phyloP scores from a whole-genome alignment of 1,140 invertebrate genomes.

The Brachionus angularis region DNA sequence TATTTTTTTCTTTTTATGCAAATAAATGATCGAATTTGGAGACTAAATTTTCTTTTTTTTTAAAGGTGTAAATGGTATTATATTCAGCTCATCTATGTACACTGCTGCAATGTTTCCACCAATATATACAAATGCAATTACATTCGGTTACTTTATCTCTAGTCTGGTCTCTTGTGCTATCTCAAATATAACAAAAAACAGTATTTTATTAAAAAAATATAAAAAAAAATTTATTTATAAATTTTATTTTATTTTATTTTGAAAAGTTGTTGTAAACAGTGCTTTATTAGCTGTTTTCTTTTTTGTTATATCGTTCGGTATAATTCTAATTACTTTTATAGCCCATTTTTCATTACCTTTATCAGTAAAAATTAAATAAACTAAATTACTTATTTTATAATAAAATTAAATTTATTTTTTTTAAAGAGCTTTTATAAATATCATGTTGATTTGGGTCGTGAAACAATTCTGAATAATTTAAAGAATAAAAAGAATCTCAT shows the following conservation, averaged over 20 bases:
- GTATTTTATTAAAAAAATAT: not conserved
- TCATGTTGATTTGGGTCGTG: slow-evolving; percentile 18
- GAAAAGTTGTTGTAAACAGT: slow-evolving; percentile 13
- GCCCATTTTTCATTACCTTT: slow-evolving; percentile 39
- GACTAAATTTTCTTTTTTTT: not conserved
- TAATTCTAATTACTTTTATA: slow-evolving; percentile 27
- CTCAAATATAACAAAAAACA: too few relatives aligned
- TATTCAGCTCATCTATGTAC: slow-evolving; percentile 36
- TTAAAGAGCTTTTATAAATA: slow-evolving; percentile 20
- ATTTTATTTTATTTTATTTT: not conserved
- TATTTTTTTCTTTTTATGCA: not conserved
- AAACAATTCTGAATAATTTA: not conserved
- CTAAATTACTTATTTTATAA: not conserved
- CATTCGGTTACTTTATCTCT: slow-evolving; percentile 1
- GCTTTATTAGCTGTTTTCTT: slow-evolving; percentile 8
- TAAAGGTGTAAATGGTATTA: slow-evolving; percentile 16
- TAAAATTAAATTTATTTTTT: not conserved
- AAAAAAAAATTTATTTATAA: not conserved
- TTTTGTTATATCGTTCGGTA: slow-evolving; percentile 26
- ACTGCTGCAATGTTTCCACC: slow-evolving; percentile 29
- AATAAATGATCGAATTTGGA: not conserved
- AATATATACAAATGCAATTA: slow-evolving; percentile 9
- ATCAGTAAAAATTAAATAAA: not conserved
- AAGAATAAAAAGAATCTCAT: not conserved
- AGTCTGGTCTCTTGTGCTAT: not conserved